Conservation (phyloP, 2,113 vertebrate species). For the Ophthalmolycus amberensis region DNA sequence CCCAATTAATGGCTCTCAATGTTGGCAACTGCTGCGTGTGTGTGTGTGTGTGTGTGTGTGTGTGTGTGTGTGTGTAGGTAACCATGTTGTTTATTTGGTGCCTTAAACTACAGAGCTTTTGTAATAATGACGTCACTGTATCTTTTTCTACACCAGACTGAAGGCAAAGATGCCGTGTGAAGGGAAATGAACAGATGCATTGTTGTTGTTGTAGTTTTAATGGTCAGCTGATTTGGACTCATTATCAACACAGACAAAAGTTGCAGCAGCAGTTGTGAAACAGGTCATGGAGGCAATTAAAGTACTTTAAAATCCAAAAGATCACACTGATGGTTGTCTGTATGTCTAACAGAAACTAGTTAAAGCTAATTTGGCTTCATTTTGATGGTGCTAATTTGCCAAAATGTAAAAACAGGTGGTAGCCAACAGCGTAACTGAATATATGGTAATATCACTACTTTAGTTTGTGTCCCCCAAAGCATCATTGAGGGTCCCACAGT, state of each 20-base stretch:
- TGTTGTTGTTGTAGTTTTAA: not conserved
- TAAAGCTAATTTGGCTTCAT: not conserved
- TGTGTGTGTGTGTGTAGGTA: not conserved
- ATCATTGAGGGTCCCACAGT: too few relatives aligned
- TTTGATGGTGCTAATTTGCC: not conserved
- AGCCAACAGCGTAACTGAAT: too few relatives aligned
- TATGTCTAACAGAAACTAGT: not conserved
- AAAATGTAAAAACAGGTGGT: not conserved
- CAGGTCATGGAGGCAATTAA: not conserved
- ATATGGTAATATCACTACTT: too few relatives aligned
- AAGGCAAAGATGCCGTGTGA: not conserved
- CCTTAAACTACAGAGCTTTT: constrained; percentile 8
- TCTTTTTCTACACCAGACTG: not conserved
- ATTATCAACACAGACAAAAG: too few relatives aligned
- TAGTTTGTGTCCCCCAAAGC: too few relatives aligned
- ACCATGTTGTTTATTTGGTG: not conserved
- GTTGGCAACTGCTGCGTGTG: constrained; percentile 11
- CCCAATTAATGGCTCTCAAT: constrained; percentile 50
- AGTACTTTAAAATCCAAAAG: too few relatives aligned
- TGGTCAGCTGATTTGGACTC: too few relatives aligned
- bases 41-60: constrained; percentile 4
- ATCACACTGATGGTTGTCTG: too few relatives aligned
- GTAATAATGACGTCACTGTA: not conserved
- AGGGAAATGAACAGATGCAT: not conserved
- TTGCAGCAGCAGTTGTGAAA: not conserved